Evolutionary conservation across 2,113 vertebrate species (phyloP), one percentile per base, ranked within the genome.

Genomic region (Lagopus muta): DNA sequence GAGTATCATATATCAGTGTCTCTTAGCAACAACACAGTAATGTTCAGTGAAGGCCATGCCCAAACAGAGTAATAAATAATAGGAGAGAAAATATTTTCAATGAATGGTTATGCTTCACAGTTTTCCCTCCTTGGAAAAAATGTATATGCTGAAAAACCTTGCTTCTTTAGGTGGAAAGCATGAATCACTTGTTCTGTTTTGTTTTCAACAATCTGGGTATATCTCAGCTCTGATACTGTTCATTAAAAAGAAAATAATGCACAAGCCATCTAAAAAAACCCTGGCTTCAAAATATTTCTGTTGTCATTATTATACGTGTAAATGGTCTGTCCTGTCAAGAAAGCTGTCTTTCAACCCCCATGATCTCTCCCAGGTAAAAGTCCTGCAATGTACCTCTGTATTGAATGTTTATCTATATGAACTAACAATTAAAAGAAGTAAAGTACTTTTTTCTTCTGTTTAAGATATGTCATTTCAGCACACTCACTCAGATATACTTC

Each of bases 21-120:
- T 73, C 95, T 92, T 95, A 94, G 92, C 89, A 93, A 96, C 92
- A 90, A 38, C 11, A 6, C 58, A 28, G 62, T 79, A 90, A 78
- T 3, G 0, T 85, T 84, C 66, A 66, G 25, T 73, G 81, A 67
- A 87, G 42, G 28, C 64, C 50, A 30, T 55, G 58, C 13, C 85
- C 32, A 73, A 75, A 89, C 62, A 45, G 67, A 76, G 81, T 70
- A 75, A 73, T 87, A 96, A 89, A 28, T 81, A 89, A 80, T 42
- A 82, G 32, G 28, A 42, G n/a, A 93, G 28, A 91, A 87, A 91
- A 87, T 76, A 82, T 82, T 89, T 93, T 85, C 91, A 82, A 72
- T 79, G 34, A 89, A 81, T 43, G 24, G 28, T 86, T 88, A 54
- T 0, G 0, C 45, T 81, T 91, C 55, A 81, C 42, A 36, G 32